Evolutionary conservation across 2,888 invertebrate species (phyloP).

Genomic region (Campaea margaritaria): DNA sequence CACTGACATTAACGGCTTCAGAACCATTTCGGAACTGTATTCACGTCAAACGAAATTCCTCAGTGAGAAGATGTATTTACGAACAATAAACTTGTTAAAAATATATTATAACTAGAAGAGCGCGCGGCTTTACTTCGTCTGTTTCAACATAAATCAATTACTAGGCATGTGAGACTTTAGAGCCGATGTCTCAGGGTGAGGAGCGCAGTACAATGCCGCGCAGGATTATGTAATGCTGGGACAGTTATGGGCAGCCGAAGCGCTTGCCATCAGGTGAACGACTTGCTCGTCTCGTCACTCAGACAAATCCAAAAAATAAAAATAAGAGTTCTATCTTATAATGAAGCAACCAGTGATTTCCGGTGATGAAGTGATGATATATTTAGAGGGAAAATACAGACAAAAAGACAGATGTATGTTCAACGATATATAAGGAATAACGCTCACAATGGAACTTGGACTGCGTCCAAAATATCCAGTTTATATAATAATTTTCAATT

Average conservation of each 20-base stretch:
- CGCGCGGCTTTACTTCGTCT: not conserved
- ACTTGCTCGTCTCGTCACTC: too few species aligned
- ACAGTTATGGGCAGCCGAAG: too few species aligned
- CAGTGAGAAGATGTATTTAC: slow-evolving; percentile 3
- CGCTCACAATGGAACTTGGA: slow-evolving; percentile 21
- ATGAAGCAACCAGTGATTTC: too few species aligned
- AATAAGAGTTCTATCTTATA: too few species aligned
- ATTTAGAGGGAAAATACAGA: not conserved
- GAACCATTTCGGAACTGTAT: not conserved
- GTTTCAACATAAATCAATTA: too few species aligned
- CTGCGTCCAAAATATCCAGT: slow-evolving; percentile 19
- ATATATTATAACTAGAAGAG: not conserved
- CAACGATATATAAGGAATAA: not conserved
- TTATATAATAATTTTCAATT: slow-evolving; percentile 29
- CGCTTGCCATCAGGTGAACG: too few species aligned
- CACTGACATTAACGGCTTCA: not conserved
- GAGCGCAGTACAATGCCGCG: too few species aligned
- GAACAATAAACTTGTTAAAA: slow-evolving; percentile 10
- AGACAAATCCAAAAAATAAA: too few species aligned
- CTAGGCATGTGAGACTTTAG: too few species aligned
- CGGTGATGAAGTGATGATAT: not conserved
- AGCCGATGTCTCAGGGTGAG: too few species aligned
- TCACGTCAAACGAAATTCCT: slow-evolving; percentile 7
- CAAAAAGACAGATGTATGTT: slow-evolving; percentile 1
- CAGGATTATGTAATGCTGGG: too few species aligned